Conservation (phyloP, 2,113 vertebrate genomes). For the Psittacara wagleri region DNA sequence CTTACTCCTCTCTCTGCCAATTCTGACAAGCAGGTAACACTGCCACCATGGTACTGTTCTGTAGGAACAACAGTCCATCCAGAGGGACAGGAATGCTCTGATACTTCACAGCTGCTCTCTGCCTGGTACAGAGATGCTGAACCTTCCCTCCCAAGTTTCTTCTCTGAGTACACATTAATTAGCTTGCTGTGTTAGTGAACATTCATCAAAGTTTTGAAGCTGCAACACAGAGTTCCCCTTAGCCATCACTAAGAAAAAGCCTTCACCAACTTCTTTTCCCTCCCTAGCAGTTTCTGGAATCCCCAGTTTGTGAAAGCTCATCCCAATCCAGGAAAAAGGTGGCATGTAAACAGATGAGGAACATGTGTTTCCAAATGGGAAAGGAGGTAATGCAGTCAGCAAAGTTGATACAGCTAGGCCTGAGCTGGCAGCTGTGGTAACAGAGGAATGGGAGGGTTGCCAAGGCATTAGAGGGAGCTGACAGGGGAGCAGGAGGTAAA, state of each 20-base stretch:
- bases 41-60: background rate
- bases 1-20: background rate
- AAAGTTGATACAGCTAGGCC: background rate
- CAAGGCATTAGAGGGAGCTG: background rate
- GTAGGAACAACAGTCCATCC: background rate
- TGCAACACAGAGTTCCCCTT: background rate
- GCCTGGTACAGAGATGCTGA: background rate
- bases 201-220: background rate
- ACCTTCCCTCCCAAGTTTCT: background rate
- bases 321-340: background rate
- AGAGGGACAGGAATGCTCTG: background rate
- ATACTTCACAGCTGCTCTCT: background rate
- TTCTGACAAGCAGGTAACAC: background rate
- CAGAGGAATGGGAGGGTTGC: background rate
- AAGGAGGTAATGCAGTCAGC: background rate
- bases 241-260: background rate
- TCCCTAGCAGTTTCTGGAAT: background rate
- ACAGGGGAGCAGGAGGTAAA: background rate
- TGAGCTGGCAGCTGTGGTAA: background rate
- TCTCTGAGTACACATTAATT: background rate
- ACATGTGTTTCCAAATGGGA: background rate
- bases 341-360: background rate
- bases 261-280: background rate
- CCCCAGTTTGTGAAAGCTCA: background rate
- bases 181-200: background rate